phyloP scores from a whole-genome alignment of 2,888 invertebrate genomes.

The Frankliniella fusca region DNA sequence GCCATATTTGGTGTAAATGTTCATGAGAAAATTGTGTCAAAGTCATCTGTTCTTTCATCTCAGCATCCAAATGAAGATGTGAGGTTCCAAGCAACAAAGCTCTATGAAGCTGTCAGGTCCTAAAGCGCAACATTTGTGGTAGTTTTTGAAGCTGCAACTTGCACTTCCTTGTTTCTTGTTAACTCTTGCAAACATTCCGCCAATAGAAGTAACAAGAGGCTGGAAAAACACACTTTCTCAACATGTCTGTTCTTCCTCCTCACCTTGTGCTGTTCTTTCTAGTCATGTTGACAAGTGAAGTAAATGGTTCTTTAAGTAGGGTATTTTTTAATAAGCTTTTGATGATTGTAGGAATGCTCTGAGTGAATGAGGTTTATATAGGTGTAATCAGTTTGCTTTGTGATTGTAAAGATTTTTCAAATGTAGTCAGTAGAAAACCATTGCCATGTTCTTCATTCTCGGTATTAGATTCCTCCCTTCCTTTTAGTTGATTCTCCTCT shows the following conservation, averaged over 20 bases:
- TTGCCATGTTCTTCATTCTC: no score
- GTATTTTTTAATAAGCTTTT: no score
- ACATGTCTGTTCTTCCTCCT: neutral
- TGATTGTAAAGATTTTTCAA: no score
- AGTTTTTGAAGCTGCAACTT: constrained; percentile 38
- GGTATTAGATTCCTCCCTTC: no score
- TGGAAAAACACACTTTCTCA: neutral
- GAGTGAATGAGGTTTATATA: no score
- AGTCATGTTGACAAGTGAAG: neutral
- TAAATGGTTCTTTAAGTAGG: neutral
- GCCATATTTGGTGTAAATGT: constrained; percentile 48
- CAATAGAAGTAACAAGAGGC: neutral
- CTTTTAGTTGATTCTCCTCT: no score
- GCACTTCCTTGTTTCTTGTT: neutral
- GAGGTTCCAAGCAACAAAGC: constrained; percentile 44
- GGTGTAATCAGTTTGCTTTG: no score
- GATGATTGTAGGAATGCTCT: no score
- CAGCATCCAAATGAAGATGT: constrained; percentile 47
- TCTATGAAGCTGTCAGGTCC: constrained; percentile 43
- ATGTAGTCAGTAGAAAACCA: no score
- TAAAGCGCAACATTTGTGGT: constrained; percentile 37
- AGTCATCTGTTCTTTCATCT: constrained; percentile 45
- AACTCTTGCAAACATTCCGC: constrained; percentile 2
- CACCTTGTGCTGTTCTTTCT: neutral
- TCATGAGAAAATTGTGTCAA: constrained; percentile 46